A percentile compares a stretch with the other conserved stretches of the same genome.
These are phyloP conservation scores for Sylvilagus bachmani DNA, from an alignment of 2,113 vertebrate genomes.

Conservation along the genomic window DNA sequence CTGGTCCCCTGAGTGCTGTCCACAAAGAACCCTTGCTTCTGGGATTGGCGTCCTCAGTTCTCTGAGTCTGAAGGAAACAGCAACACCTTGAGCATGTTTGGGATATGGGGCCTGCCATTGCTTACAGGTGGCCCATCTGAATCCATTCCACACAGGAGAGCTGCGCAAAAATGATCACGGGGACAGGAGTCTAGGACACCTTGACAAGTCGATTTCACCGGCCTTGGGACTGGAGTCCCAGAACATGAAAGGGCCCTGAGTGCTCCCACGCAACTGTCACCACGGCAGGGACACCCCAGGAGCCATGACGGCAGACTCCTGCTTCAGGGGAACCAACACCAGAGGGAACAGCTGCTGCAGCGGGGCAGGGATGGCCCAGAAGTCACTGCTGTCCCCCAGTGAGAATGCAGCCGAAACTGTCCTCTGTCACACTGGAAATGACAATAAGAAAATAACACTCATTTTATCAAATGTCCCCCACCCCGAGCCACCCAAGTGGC, in stretches of 20 bases:
- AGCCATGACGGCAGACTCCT: rapidly evolving
- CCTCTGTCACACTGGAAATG: constrained; percentile 43
- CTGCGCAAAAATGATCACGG: neutral
- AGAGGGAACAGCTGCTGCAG: constrained; percentile 13
- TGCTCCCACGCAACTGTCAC: neutral
- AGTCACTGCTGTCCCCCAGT: constrained; percentile 51
- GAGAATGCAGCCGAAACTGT: constrained; percentile 51
- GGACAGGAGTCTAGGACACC: neutral
- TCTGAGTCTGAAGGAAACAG: neutral
- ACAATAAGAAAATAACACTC: constrained; percentile 65
- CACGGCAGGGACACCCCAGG: rapidly evolving
- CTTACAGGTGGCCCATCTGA: neutral
- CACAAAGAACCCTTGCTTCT: neutral
- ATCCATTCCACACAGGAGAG: neutral
- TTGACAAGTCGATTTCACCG: neutral
- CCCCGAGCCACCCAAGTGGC: constrained; percentile 24
- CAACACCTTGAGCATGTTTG: neutral
- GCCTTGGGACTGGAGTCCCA: neutral
- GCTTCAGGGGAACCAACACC: neutral
- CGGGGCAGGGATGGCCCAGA: constrained; percentile 25
- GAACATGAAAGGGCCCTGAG: neutral
- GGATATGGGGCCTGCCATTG: neutral
- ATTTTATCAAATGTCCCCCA: constrained; percentile 43
- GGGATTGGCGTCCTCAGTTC: neutral
- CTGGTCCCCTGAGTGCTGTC: neutral